phyloP scores from a whole-genome alignment of 2,113 vertebrate genomes.

The Mola mola region DNA sequence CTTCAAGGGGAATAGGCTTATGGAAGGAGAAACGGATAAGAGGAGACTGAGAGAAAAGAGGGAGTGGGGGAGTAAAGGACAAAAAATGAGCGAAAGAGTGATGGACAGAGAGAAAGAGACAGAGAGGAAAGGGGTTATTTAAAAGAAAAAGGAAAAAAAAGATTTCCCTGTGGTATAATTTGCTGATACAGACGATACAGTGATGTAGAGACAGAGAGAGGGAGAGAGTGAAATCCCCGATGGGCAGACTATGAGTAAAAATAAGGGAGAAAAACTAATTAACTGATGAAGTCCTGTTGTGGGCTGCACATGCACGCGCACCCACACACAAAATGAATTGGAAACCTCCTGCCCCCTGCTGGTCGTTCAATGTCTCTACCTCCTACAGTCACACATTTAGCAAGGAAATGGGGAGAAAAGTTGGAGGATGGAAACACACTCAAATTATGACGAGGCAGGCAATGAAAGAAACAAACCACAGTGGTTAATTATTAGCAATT shows the following conservation, averaged over 20 bases:
- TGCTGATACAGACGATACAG: slow-evolving; percentile 77
- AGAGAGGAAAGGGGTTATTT: slow-evolving; percentile 27
- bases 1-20: slow-evolving; percentile 71
- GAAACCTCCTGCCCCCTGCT: slow-evolving; percentile 52
- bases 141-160: slow-evolving; percentile 52
- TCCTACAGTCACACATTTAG: not conserved
- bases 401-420: not conserved
- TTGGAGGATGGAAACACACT: not conserved
- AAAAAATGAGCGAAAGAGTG: slow-evolving; percentile 31
- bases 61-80: not conserved
- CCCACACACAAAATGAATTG: slow-evolving; percentile 10
- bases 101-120: not conserved
- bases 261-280: slow-evolving; percentile 76
- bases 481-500: no score
- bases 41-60: slow-evolving; percentile 8
- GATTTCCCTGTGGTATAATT: slow-evolving; percentile 75
- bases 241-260: slow-evolving; percentile 64
- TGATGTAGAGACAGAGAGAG: slow-evolving; percentile 48
- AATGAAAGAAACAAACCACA: not conserved
- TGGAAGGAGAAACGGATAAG: slow-evolving; percentile 40
- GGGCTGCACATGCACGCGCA: slow-evolving; percentile 4
- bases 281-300: slow-evolving; percentile 62
- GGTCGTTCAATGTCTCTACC: slow-evolving; percentile 2
- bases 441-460: not conserved
- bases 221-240: slow-evolving; percentile 47